Evolutionary conservation across 2,888 invertebrate species (phyloP).

Genomic region (Zygaena filipendulae): DNA sequence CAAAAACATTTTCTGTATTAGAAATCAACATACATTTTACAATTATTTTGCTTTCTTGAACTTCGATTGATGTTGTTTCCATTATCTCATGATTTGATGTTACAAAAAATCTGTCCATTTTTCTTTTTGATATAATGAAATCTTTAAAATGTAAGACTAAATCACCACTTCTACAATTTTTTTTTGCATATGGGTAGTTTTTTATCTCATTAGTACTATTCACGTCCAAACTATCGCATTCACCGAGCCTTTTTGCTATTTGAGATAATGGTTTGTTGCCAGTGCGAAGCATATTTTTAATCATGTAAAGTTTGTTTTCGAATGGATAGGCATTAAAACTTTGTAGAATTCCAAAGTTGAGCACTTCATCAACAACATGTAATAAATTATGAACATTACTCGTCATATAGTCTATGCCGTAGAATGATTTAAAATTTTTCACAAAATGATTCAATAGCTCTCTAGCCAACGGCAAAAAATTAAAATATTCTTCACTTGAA

Average conservation of each 20-base stretch:
- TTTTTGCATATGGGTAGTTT: background rate
- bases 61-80: background rate
- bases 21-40: background rate
- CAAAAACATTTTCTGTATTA: slow-evolving; percentile 1
- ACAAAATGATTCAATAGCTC: slow-evolving; percentile 13
- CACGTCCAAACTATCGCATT: slow-evolving; percentile 12
- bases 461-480: slow-evolving; percentile 12
- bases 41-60: slow-evolving; percentile 1
- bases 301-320: slow-evolving; percentile 4
- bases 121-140: background rate
- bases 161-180: slow-evolving; percentile 7
- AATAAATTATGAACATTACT: slow-evolving; percentile 15
- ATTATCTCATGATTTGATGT: slow-evolving; percentile 1
- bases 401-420: slow-evolving; percentile 10
- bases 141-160: background rate
- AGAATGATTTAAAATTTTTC: slow-evolving; percentile 2
- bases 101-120: slow-evolving; percentile 1
- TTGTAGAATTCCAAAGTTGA: no score
- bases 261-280: slow-evolving; percentile 5
- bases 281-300: slow-evolving; percentile 2
- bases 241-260: slow-evolving; percentile 3
- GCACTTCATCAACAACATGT: slow-evolving; percentile 12
- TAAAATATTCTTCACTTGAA: slow-evolving; percentile 10
- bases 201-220: slow-evolving; percentile 1
- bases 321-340: no score